Conservation (phyloP, 1,140 invertebrate species). For the Conopomorpha cramerella region DNA sequence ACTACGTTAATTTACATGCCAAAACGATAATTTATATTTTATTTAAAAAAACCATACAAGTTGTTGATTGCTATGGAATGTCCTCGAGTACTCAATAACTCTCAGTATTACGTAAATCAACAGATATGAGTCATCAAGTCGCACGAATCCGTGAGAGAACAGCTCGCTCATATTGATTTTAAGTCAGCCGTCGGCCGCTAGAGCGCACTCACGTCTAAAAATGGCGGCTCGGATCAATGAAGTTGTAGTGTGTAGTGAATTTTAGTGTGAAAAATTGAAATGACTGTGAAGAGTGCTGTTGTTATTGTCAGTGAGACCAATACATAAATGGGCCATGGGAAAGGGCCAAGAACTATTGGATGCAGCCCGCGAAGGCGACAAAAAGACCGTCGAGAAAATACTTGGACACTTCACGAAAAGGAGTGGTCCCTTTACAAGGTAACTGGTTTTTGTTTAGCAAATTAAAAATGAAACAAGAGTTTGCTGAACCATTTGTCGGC, state of each 20-base stretch:
- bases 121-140: too few relatives aligned
- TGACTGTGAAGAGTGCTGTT: conserved; percentile 40
- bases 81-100: too few relatives aligned
- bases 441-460: too few relatives aligned
- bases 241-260: conserved; percentile 67
- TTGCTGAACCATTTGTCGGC: too few relatives aligned
- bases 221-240: conserved; percentile 79
- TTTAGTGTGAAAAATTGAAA: conserved; percentile 65
- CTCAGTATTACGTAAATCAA: too few relatives aligned
- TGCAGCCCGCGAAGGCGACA: conserved; percentile 90
- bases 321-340: conserved; percentile 80
- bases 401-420: conserved; percentile 86
- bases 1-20: too few relatives aligned
- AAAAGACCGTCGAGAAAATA: conserved; percentile 87
- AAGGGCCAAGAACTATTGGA: conserved; percentile 96
- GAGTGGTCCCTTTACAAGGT: conserved; percentile 92
- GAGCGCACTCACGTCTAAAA: conserved; percentile 63
- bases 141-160: too few relatives aligned
- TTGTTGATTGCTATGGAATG: too few relatives aligned
- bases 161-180: conserved; percentile 16
- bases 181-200: conserved; percentile 44
- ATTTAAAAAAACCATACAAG: too few relatives aligned
- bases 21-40: too few relatives aligned
- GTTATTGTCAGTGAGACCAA: conserved; percentile 41
- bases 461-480: too few relatives aligned